Base-by-base conservation (phyloP, 2,888 invertebrate species). In the Incurvaria masculella region DNA sequence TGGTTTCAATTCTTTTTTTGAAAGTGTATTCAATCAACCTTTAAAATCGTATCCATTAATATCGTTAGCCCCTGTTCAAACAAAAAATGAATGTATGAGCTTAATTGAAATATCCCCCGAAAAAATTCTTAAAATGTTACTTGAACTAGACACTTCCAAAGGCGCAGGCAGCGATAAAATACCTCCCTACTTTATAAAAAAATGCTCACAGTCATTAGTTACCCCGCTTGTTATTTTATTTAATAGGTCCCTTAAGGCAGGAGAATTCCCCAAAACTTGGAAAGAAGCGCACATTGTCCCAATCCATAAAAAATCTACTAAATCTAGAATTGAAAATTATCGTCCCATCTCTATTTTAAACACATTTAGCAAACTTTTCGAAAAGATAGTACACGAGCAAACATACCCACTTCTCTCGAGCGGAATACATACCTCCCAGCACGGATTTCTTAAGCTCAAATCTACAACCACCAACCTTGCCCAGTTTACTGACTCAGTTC, bases 91-190 rank as follows among this genome's bases (percentile, higher is more conserved):
- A n/a, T n/a, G n/a, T n/a, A n/a, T n/a, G n/a, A n/a, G n/a, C n/a
- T n/a, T n/a, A 23, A 23, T 23, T 10, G 10, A 6, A 23, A 23
- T 23, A 23, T 23, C 23, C 5, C 5, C 6, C 6, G 23, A 23
- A 6, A 23, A 23, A 23, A 6, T 23, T 6, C 23, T 23, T 6
- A 23, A 23, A 10, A 23, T 23, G 23, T 23, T 23, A 23, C 23
- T 6, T 6, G 23, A 10, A 23, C 10, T 23, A 41, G 18, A 41
- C 11, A 41, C 11, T 14, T 21, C 16, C 6, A 42, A 47, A 19
- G 47, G 47, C n/a, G 11, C 47, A 6, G 47, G 47, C 2, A 42
- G 47, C n/a, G 47, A 47, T 21, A 19, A 19, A 26, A 3, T 47
- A 18, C 27, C 27, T n/a, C 42, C 47, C 5, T 6, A 17, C 4